phyloP scores from a whole-genome alignment of 2,797 vertebrate genomes.

The Paedocypris micromegethes region DNA sequence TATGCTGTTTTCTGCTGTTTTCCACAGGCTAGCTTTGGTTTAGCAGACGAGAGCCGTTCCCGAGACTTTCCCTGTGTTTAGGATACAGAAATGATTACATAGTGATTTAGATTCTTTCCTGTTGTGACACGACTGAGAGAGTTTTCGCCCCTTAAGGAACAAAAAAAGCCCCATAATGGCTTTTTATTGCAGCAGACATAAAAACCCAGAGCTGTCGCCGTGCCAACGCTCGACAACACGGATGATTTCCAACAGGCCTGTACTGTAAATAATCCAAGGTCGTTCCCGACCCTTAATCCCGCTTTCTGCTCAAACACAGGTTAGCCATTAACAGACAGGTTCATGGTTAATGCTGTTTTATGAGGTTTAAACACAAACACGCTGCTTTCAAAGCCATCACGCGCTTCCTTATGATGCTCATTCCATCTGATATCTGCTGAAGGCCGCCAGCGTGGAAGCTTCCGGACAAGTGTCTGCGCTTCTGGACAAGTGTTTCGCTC shows the following conservation, averaged over 20 bases:
- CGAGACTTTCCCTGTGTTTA: slow-evolving; percentile 2
- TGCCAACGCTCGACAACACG: background rate
- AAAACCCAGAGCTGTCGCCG: background rate
- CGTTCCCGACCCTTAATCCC: too few species aligned
- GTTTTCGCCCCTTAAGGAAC: slow-evolving; percentile 7
- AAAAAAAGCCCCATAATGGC: background rate
- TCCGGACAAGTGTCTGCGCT: too few species aligned
- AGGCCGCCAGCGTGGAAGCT: too few species aligned
- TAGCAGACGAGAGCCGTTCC: background rate
- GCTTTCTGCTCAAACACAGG: too few species aligned
- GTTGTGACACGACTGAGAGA: slow-evolving; percentile 26
- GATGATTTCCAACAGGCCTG: background rate
- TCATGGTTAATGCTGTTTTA: too few species aligned
- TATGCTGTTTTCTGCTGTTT: too few species aligned
- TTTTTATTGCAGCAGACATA: slow-evolving; percentile 1
- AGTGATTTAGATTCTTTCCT: slow-evolving; percentile 5
- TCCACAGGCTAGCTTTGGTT: background rate
- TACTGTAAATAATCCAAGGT: background rate
- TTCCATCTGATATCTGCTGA: too few species aligned
- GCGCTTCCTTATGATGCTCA: too few species aligned
- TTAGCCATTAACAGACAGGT: too few species aligned
- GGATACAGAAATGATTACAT: slow-evolving; percentile 18
- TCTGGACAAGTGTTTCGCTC: too few species aligned
- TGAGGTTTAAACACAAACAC: too few species aligned
- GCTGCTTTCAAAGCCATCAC: too few species aligned